A percentile compares a stretch with the other conserved stretches of the same genome.
These are phyloP conservation scores for Bufo bufo DNA, from an alignment of 2,113 vertebrate genomes.

Conservation along the genomic window DNA sequence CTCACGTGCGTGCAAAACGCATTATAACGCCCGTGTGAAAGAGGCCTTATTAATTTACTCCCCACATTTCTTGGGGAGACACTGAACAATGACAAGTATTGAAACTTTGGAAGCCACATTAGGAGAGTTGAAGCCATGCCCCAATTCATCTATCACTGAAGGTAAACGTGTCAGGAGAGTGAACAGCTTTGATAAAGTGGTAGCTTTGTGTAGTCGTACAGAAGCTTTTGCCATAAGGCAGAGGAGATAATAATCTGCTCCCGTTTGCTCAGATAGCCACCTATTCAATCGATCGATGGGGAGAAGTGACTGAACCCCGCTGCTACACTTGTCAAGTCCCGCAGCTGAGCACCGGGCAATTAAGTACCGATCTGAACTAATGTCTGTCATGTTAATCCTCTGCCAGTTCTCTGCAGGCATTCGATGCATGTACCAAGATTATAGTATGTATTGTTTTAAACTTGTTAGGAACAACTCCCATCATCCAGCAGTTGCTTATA, in stretches of 20 bases:
- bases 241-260: constrained; percentile 48
- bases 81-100: neutral
- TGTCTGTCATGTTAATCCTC: constrained; percentile 7
- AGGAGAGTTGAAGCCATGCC: neutral
- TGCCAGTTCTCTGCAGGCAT: neutral
- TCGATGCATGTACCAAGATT: neutral
- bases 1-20: too few relatives aligned
- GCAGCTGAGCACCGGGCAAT: constrained; percentile 22
- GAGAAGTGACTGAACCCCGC: constrained; percentile 20
- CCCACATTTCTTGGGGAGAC: too few relatives aligned
- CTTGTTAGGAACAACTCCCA: constrained; percentile 1
- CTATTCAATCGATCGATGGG: constrained; percentile 36
- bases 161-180: neutral
- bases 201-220: constrained; percentile 10
- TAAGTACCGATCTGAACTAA: constrained; percentile 23
- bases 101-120: neutral
- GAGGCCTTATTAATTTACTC: too few relatives aligned
- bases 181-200: neutral
- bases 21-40: too few relatives aligned
- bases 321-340: constrained; percentile 30
- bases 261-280: constrained; percentile 14
- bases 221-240: neutral
- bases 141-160: neutral
- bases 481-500: constrained; percentile 1
- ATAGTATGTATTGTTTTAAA: constrained; percentile 19